Evolutionary conservation across 92 coral and sea anemone species (phyloP), one percentile per base, ranked within the genome.

Genomic region (Bergia puertoricense): DNA sequence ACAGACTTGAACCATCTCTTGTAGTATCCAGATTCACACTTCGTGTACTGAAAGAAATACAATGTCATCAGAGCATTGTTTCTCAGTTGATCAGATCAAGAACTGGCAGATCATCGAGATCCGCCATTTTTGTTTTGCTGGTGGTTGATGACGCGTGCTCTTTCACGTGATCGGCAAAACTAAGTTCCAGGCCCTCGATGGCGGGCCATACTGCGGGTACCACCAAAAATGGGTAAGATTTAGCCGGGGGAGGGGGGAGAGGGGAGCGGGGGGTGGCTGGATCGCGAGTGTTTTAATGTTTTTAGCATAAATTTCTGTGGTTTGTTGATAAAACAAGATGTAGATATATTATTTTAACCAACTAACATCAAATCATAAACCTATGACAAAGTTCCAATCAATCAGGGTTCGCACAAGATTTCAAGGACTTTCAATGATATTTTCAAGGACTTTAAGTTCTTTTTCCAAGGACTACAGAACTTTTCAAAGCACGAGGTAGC

Each of bases 41-140:
- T 18, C 2, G 16, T 15, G 23, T 62, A 16, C 3, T 20, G 20
- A 75, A 42, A 75, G 3, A 42, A 75, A 75, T 75, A 10, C 46
- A 75, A 41, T 0, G 22, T 42, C 41, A 2, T 75, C 46, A 15
- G 16, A 45, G 30, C 37, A 18, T 45, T 23, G 50, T 75, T 42
- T 82, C 9, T 0, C 15, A 48, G 20, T 48, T 40, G 44, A 13
- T 68, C 22, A 42, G 20, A 20, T 84, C 8, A 20, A 45, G 41
- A 69, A 84, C 87, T 84, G 54, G 30, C 87, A 84, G 87, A 9
- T 22, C 48, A 71, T 71, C 87, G 15, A 71, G 78, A 37, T 68
- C 69, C 46, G 87, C 66, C 87, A 69, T 69, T 6, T 84, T 83
- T 45, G 30, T 57, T 81, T 81, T 20, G 56, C 6, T 50, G 18